phyloP scores from a whole-genome alignment of 2,888 invertebrate genomes.

The Lepetodrilus schrolli region DNA sequence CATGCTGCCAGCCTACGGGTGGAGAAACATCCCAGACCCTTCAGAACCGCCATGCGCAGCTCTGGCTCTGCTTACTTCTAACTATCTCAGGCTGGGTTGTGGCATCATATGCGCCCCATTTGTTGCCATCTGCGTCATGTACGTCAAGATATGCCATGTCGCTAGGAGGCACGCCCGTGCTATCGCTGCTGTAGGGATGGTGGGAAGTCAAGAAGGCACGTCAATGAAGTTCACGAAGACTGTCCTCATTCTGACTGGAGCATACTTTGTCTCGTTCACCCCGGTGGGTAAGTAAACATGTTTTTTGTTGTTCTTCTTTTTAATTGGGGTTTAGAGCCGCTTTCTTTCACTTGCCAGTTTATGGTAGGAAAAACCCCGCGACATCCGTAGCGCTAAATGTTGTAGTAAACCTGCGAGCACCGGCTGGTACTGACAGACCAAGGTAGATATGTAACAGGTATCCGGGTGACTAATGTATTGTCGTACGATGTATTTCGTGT shows the following conservation, averaged over 20 bases:
- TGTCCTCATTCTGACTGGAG: constrained; percentile 17
- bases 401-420: too few species aligned
- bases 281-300: constrained; percentile 9
- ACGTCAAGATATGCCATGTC: constrained; percentile 26
- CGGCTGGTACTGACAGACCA: too few species aligned
- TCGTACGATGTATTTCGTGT: too few species aligned
- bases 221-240: constrained; percentile 33
- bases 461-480: too few species aligned
- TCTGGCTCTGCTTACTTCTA: background rate
- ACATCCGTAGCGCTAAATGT: too few species aligned
- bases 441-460: too few species aligned
- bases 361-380: too few species aligned
- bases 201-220: background rate
- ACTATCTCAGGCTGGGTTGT: constrained; percentile 3
- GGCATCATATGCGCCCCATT: constrained; percentile 15
- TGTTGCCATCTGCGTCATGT: constrained; percentile 12
- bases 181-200: background rate
- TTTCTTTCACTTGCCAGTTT: background rate
- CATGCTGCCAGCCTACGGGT: constrained; percentile 7
- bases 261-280: constrained; percentile 28
- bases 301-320: too few species aligned
- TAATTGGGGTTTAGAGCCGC: background rate
- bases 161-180: constrained; percentile 21
- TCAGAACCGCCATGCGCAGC: background rate
- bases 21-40: background rate